A percentile compares a stretch with the other conserved stretches of the same genome.
These are phyloP conservation scores for Drosophila pandora DNA, from an alignment of 1,140 invertebrate species.

Conservation along the genomic window DNA sequence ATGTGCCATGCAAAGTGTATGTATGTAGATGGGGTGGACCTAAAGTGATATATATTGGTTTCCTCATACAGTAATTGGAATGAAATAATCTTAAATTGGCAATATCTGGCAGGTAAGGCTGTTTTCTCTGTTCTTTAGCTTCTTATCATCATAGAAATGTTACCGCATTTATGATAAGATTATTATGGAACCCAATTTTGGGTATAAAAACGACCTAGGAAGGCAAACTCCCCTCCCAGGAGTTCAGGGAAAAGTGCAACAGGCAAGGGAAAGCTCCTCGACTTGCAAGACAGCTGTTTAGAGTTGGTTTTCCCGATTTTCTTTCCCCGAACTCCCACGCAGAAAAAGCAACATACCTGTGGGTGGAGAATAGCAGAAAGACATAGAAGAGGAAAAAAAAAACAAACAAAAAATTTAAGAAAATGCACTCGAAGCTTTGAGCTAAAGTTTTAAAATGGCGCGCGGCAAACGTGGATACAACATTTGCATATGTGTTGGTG, in stretches of 20 bases:
- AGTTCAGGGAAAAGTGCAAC: conserved; percentile 11
- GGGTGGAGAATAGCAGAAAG: not conserved
- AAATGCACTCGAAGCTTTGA: conserved; percentile 61
- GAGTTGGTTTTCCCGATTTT: conserved; percentile 38
- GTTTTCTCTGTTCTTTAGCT: not conserved
- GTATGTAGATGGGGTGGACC: conserved; percentile 17
- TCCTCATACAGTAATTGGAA: no score
- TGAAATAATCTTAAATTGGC: no score
- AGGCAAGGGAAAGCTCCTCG: conserved; percentile 31
- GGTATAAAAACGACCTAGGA: not conserved
- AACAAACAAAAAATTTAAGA: conserved; percentile 3
- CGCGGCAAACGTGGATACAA: conserved; percentile 14
- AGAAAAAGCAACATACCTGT: not conserved
- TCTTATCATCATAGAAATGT: not conserved
- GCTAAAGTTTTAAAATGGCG: conserved; percentile 77
- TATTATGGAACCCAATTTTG: not conserved
- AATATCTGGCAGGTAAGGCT: not conserved
- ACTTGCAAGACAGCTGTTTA: conserved; percentile 30
- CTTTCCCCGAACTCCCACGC: conserved; percentile 18
- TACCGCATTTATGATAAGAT: not conserved
- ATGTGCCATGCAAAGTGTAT: conserved; percentile 28
- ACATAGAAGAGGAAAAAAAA: not conserved
- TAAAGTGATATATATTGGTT: no score
- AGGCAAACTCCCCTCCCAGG: not conserved
- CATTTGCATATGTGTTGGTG: conserved; percentile 2